Conservation (phyloP, 2,797 vertebrate species). For the Garrulus glandarius region DNA sequence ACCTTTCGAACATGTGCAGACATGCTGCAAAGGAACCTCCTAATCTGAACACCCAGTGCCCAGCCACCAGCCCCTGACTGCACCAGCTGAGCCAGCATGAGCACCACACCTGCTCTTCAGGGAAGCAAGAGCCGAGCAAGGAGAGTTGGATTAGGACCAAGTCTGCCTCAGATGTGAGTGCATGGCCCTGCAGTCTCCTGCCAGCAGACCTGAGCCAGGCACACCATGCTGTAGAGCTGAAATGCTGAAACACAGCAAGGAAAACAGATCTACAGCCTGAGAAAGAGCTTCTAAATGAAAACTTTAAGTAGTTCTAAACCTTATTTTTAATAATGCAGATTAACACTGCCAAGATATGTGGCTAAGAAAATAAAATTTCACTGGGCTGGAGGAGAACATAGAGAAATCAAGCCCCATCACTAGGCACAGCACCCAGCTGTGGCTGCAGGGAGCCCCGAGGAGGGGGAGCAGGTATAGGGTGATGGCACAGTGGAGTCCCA, state of each 20-base stretch:
- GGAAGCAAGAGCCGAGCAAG: fast-evolving
- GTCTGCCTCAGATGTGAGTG: not conserved
- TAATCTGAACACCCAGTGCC: fast-evolving
- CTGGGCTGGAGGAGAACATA: not conserved
- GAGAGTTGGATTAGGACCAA: not conserved
- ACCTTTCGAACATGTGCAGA: not conserved
- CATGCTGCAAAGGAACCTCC: not conserved
- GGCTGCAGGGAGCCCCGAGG: not conserved
- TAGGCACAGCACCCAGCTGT: fast-evolving
- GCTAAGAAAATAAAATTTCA: not conserved
- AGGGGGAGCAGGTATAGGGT: fast-evolving
- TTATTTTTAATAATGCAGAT: not conserved
- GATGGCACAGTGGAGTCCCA: not conserved
- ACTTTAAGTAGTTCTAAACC: not conserved
- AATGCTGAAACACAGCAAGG: not conserved
- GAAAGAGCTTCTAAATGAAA: not conserved
- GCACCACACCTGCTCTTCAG: not conserved
- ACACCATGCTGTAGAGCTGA: not conserved
- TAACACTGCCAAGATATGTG: not conserved
- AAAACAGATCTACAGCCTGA: not conserved
- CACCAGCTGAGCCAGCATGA: fast-evolving
- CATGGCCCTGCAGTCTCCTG: not conserved
- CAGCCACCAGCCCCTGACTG: not conserved
- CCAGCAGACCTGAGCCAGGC: not conserved
- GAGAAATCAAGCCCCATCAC: not conserved